These are phyloP conservation scores for Threskiornis aethiopicus DNA, from an alignment of 2,797 vertebrate genomes.

Conservation along the genomic window DNA sequence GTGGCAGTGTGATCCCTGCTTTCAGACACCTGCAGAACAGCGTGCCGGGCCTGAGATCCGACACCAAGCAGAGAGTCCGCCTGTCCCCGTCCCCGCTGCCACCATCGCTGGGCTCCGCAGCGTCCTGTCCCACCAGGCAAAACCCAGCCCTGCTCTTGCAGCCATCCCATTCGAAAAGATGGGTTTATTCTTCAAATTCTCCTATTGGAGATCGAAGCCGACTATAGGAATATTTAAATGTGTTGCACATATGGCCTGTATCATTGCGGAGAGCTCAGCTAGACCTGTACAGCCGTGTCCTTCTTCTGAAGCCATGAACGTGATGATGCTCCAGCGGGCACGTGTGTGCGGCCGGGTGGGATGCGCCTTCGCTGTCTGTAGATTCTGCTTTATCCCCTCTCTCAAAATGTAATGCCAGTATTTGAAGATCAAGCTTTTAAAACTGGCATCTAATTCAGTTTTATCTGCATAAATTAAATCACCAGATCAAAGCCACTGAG, in stretches of 20 bases:
- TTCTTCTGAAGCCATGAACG: neutral
- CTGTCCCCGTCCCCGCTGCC: neutral
- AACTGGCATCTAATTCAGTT: neutral
- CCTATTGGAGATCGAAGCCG: neutral
- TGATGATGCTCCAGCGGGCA: neutral
- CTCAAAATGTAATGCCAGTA: neutral
- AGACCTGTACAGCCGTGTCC: neutral
- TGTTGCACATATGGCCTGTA: neutral
- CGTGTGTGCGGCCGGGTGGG: neutral
- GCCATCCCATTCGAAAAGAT: rapidly evolving
- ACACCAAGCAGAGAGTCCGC: neutral
- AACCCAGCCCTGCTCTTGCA: neutral
- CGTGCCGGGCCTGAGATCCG: neutral
- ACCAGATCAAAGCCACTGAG: neutral
- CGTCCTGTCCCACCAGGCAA: neutral
- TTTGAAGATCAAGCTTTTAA: neutral
- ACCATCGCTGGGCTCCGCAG: neutral
- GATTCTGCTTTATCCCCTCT: neutral
- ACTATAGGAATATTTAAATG: neutral
- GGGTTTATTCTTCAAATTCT: neutral
- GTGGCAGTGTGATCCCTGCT: neutral
- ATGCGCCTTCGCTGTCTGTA: neutral
- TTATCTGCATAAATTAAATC: neutral
- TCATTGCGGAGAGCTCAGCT: neutral
- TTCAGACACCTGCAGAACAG: neutral